A percentile compares a stretch with the other conserved stretches of the same genome.
These are phyloP conservation scores for Zaprionus obscuricornis DNA, from an alignment of 2,888 invertebrate genomes.

Conservation along the genomic window DNA sequence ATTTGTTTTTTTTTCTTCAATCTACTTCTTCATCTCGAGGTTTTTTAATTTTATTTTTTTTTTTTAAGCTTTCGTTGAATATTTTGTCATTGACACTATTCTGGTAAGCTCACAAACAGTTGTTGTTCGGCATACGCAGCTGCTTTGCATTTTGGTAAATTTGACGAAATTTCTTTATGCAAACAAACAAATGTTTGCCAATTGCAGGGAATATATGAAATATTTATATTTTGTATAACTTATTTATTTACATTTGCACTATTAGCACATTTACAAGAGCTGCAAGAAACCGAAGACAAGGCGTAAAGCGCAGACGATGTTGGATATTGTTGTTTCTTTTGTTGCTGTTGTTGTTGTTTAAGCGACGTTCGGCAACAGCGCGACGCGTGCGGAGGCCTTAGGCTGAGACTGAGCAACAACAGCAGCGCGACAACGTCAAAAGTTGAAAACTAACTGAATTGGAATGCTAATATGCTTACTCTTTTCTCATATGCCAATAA, in stretches of 20 bases:
- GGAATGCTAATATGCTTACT: constrained; percentile 72
- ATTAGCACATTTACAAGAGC: constrained; percentile 17
- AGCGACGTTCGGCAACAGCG: constrained; percentile 14
- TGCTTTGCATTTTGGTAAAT: constrained; percentile 41
- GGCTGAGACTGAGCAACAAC: constrained; percentile 21
- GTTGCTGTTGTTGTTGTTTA: constrained; percentile 11
- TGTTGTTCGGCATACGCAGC: constrained; percentile 39
- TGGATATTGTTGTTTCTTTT: too few species aligned
- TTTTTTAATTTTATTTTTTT: constrained; percentile 61
- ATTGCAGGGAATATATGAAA: constrained; percentile 33
- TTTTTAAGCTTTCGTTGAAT: constrained; percentile 29
- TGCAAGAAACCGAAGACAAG: constrained; percentile 25
- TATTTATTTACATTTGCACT: constrained; percentile 42
- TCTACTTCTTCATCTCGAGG: constrained; percentile 49
- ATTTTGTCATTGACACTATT: constrained; percentile 53
- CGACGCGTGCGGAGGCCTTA: constrained; percentile 16
- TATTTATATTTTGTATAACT: constrained; percentile 19
- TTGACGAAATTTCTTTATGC: constrained; percentile 4
- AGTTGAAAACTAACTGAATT: constrained; percentile 74
- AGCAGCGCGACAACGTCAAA: constrained; percentile 62
- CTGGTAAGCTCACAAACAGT: constrained; percentile 19
- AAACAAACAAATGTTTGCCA: constrained; percentile 20
- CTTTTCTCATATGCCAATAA: constrained; percentile 70
- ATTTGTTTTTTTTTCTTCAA: constrained; percentile 43
- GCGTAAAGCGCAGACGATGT: constrained; percentile 31